phyloP scores from a whole-genome alignment of 2,113 vertebrate species.

The Lota lota region DNA sequence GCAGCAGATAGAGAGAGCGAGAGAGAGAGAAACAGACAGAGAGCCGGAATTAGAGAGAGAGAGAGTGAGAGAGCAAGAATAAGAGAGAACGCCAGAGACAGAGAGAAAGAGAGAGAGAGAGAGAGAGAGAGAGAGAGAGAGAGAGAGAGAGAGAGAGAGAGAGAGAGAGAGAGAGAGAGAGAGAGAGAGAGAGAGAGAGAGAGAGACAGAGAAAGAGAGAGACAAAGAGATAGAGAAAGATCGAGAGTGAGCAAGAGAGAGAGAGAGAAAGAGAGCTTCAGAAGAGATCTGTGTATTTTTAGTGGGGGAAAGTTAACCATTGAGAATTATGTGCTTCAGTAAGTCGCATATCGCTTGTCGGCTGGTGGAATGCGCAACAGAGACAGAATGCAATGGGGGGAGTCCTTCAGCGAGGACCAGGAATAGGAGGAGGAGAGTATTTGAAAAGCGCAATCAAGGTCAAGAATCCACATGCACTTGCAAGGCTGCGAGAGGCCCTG shows the following conservation, averaged over 20 bases:
- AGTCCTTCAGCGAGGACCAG: too few species aligned
- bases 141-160: background rate
- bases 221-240: background rate
- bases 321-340: too few species aligned
- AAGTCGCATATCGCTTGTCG: too few species aligned
- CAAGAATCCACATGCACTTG: too few species aligned
- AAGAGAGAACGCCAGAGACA: background rate
- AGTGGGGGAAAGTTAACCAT: too few species aligned
- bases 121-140: background rate
- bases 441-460: too few species aligned
- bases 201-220: background rate
- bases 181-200: background rate
- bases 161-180: background rate
- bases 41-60: background rate
- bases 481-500: too few species aligned
- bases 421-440: too few species aligned
- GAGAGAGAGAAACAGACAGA: background rate
- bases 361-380: too few species aligned
- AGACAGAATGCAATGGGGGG: too few species aligned
- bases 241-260: background rate
- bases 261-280: constrained; percentile 34
- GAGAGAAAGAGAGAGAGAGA: background rate
- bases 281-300: too few species aligned
- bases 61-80: background rate
- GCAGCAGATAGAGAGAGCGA: background rate